Evolutionary conservation across 2,888 invertebrate genomes (phyloP), one percentile per base, ranked within the genome.

Genomic region (Diarsia dahlii): DNA sequence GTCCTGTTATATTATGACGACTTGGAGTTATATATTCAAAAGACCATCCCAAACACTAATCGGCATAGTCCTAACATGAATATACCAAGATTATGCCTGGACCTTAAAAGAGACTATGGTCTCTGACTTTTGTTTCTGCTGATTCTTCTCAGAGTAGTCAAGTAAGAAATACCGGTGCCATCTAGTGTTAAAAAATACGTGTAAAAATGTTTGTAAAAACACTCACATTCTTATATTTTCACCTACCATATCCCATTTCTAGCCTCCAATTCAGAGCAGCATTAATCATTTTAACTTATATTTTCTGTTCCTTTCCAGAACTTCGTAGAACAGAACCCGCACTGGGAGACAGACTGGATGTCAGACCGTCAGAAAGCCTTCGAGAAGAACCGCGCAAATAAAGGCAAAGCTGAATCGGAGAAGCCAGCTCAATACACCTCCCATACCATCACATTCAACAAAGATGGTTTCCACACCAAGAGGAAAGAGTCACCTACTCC

Each of bases 331-430:
- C 98, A 98, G 92, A 98, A 98, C 94, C 98, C 98, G 0, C 98
- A 98, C 89, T 99, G 98, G 98, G 99, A 99, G 93, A 97, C 98
- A 0, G 98, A 98, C 90, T 99, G 98, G 98, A 97, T 98, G 95
- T 98, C 98, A 13, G 98, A 98, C 92, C 97, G 99, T 8, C 98
- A 98, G 88, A 97, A 97, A 86, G 97, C 98, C 0, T 97, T 97
- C 80, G 97, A 97, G 86, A 96, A 97, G 89, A 91, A 94, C 73
- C 91, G 96, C 9, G 92, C 92, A 2, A 86, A 71, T 28, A 92
- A 92, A 70, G 82, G 28, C 48, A 91, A 91, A 76, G 88, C 84
- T 0, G 97, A 95, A 12, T 80, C 74, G 0, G 89, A 90, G 6
- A 90, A 91, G 62, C 89, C 89, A 1, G 92, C 93, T 10, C 92